Evolutionary conservation across 2,113 vertebrate genomes (phyloP).

Genomic region (Sinocyclocheilus rhinocerous): DNA sequence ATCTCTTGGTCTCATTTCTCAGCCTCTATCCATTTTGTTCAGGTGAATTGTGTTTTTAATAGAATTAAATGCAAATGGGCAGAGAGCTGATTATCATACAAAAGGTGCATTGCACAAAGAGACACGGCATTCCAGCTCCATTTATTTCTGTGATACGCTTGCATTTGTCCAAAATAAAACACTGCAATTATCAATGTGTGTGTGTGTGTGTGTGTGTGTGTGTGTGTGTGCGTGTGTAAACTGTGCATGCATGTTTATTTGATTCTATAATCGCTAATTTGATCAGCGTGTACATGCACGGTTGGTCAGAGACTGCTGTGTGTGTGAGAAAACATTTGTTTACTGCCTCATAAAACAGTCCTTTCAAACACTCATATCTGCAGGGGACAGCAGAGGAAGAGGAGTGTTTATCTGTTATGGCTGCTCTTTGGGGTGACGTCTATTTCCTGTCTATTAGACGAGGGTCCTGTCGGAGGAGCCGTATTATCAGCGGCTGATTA

Average conservation of each 20-base stretch:
- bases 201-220: background rate
- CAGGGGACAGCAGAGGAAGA: background rate
- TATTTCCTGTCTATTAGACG: slow-evolving; percentile 4
- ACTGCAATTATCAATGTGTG: slow-evolving; percentile 20
- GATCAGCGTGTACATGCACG: background rate
- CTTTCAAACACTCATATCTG: background rate
- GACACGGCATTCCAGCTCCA: slow-evolving; percentile 62
- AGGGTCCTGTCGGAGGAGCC: background rate
- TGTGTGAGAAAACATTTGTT: slow-evolving; percentile 5
- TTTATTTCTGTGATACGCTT: slow-evolving; percentile 74
- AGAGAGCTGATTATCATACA: slow-evolving; percentile 79
- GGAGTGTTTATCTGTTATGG: background rate
- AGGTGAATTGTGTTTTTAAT: slow-evolving; percentile 69
- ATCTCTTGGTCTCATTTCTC: slow-evolving; percentile 42
- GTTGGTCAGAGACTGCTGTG: background rate
- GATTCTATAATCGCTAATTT: background rate
- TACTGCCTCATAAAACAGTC: background rate
- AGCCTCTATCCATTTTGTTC: slow-evolving; percentile 51
- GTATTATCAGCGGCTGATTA: slow-evolving; percentile 26
- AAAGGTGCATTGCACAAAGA: slow-evolving; percentile 70
- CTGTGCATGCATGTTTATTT: slow-evolving; percentile 24
- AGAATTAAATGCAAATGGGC: slow-evolving; percentile 81
- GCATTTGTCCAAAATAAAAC: slow-evolving; percentile 65
- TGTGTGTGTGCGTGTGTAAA: background rate
- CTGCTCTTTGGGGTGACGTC: background rate